Evolutionary conservation across 53 echinoderm and acorn worm genomes (phyloP).

Genomic region (Temnopleurus reevesii): DNA sequence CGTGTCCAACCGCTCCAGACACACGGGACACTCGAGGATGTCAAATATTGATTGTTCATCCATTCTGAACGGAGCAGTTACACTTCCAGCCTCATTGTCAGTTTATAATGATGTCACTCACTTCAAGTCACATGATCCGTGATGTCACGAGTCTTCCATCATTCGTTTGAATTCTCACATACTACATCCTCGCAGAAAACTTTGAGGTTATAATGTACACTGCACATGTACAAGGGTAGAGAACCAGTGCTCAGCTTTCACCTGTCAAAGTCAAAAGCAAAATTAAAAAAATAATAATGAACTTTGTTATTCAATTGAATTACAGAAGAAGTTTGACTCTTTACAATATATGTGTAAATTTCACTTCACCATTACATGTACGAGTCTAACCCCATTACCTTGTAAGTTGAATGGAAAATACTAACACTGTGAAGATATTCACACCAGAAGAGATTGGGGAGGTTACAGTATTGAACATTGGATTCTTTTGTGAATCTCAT

Average conservation of each 20-base stretch:
- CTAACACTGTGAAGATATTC: no score
- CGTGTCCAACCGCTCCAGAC: constrained; percentile 84
- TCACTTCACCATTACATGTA: no score
- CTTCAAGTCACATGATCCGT: not conserved
- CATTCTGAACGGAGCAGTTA: constrained; percentile 38
- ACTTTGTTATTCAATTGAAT: no score
- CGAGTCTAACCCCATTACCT: no score
- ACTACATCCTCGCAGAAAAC: not conserved
- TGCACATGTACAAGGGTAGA: not conserved
- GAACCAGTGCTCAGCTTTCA: not conserved
- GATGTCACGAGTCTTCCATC: constrained; percentile 10
- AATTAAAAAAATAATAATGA: no score
- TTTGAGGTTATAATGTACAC: no score
- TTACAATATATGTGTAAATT: no score
- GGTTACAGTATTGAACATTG: no score
- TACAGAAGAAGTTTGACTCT: no score
- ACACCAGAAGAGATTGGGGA: no score
- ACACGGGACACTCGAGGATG: constrained; percentile 94
- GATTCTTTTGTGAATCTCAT: no score
- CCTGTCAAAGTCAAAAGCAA: not conserved
- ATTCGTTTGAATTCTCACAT: not conserved
- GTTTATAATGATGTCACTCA: not conserved
- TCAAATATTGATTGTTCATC: constrained; percentile 88
- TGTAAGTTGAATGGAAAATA: no score
- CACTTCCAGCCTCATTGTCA: not conserved